Percentiles rank a stretch among this genome's conserved stretches.
phyloP scores from a whole-genome alignment of 2,797 vertebrate species.

The Hoplostethus mediterraneus region DNA sequence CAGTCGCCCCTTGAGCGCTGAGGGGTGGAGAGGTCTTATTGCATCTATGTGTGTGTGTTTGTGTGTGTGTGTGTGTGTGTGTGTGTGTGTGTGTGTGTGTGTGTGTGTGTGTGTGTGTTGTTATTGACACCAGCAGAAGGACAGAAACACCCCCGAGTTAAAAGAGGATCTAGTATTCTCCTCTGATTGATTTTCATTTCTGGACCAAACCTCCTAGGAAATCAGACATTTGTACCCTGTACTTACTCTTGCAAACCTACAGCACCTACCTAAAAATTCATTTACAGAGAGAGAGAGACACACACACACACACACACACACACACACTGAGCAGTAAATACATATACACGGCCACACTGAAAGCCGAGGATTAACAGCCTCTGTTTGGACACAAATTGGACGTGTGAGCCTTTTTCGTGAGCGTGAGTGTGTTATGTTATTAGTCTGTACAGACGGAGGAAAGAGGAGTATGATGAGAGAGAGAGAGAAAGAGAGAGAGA shows the following conservation, averaged over 20 bases:
- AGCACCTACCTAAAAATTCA: not conserved
- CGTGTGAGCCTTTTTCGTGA: conserved; percentile 36
- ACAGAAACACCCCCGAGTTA: conserved; percentile 71
- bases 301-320: not conserved
- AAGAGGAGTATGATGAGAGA: conserved; percentile 39
- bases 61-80: conserved; percentile 22
- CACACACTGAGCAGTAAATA: conserved; percentile 26
- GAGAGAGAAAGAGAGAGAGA: not conserved
- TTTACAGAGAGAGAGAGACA: conserved; percentile 39
- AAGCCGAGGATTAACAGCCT: conserved; percentile 74
- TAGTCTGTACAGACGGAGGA: conserved; percentile 7
- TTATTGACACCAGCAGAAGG: conserved; percentile 70
- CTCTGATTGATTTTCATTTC: conserved; percentile 65
- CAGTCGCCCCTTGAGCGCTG: conserved; percentile 47
- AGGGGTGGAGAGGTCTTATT: conserved; percentile 40
- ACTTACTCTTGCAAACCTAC: not conserved
- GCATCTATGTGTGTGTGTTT: conserved; percentile 21
- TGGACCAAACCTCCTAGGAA: conserved; percentile 43
- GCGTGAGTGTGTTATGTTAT: conserved; percentile 41
- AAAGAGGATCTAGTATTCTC: conserved; percentile 40
- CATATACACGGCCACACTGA: conserved; percentile 40
- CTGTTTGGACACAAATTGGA: conserved; percentile 71
- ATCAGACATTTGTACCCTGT: not conserved
- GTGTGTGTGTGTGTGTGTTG: conserved; percentile 19
- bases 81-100: conserved; percentile 19